phyloP scores from a whole-genome alignment of 2,113 vertebrate genomes.

The Dolichotis patagonum region DNA sequence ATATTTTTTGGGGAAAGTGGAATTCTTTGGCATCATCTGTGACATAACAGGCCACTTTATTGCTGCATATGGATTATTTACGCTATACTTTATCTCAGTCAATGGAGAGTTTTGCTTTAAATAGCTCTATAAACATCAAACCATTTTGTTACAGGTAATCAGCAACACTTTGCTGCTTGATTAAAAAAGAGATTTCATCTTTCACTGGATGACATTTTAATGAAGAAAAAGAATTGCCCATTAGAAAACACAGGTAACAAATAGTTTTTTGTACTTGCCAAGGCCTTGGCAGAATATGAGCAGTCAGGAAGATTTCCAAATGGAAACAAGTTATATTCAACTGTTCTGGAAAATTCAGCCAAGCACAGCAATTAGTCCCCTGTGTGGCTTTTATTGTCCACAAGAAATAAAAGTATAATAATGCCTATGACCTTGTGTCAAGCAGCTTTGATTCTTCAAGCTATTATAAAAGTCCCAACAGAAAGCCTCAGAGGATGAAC shows the following conservation, averaged over 20 bases:
- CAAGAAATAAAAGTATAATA: neutral
- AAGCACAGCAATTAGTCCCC: neutral
- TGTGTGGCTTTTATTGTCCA: neutral
- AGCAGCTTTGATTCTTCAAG: neutral
- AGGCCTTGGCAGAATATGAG: neutral
- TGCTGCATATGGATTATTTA: constrained; percentile 20
- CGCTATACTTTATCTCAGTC: constrained; percentile 24
- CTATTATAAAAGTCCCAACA: neutral
- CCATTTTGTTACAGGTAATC: constrained; percentile 65
- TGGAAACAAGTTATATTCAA: neutral
- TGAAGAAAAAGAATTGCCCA: constrained; percentile 55
- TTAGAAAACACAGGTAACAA: constrained; percentile 19
- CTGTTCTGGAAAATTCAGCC: neutral
- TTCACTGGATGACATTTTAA: constrained; percentile 68
- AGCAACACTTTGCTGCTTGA: constrained; percentile 56
- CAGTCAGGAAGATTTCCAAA: constrained; percentile 25
- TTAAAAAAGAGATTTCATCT: constrained; percentile 62
- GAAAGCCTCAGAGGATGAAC: neutral
- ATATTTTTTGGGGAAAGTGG: neutral
- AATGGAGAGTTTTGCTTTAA: constrained; percentile 43
- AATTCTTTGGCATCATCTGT: neutral
- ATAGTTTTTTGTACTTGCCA: constrained; percentile 36
- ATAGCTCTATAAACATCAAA: constrained; percentile 58
- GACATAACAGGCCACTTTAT: neutral
- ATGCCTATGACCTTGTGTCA: neutral